Percentiles rank a stretch among this genome's conserved stretches.
phyloP scores from a whole-genome alignment of 1,140 invertebrate species.

The Yoshiicerus persimilis region DNA sequence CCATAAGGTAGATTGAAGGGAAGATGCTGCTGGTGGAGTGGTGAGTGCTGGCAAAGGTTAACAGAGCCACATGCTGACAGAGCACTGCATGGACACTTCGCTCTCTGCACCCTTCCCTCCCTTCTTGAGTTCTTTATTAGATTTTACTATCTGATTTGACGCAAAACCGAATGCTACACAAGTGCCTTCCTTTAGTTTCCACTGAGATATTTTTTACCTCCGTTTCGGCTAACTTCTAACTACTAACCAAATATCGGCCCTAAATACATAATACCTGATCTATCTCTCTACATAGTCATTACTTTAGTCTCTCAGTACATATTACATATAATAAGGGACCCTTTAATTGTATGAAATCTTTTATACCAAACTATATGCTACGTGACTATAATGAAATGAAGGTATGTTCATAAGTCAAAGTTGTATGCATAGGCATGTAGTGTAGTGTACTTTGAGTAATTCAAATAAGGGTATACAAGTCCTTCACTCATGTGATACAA shows the following conservation, averaged over 20 bases:
- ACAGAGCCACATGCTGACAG: constrained; percentile 23
- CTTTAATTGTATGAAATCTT: neutral
- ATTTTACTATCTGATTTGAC: constrained; percentile 23
- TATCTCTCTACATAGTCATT: too few relatives aligned
- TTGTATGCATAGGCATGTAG: too few relatives aligned
- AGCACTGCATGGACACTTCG: neutral
- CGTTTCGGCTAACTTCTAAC: neutral
- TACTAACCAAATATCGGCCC: neutral
- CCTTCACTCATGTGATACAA: neutral
- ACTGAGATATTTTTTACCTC: neutral
- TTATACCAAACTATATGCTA: neutral
- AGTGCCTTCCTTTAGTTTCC: neutral
- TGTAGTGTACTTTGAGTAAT: too few relatives aligned
- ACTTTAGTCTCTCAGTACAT: too few relatives aligned
- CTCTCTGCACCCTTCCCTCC: neutral
- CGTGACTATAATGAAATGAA: neutral
- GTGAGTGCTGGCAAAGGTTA: neutral
- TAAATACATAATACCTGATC: neutral
- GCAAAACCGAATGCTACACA: neutral
- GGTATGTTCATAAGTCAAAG: too few relatives aligned
- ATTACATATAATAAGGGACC: too few relatives aligned
- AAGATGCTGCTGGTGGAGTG: neutral
- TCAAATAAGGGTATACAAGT: too few relatives aligned
- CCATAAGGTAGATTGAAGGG: neutral
- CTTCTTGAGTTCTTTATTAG: constrained; percentile 31